phyloP scores from a whole-genome alignment of 1,140 invertebrate genomes.

The Frieseomelitta varia region DNA sequence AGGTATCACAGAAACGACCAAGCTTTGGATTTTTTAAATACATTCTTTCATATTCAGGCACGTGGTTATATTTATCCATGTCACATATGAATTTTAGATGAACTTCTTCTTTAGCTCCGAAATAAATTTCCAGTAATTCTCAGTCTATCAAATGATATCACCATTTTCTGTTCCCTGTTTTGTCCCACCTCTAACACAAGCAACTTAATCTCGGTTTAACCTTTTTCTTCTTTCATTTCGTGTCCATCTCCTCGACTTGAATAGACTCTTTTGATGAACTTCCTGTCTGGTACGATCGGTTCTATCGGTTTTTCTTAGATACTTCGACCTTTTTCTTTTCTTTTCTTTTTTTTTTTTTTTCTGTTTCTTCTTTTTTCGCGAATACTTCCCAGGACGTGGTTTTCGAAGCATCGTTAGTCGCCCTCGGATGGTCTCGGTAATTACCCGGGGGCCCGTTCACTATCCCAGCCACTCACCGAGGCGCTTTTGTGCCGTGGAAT shows the following conservation, averaged over 20 bases:
- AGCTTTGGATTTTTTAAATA: too few relatives aligned
- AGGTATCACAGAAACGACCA: too few relatives aligned
- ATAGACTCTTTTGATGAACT: not conserved
- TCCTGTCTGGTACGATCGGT: not conserved
- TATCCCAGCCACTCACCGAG: not conserved
- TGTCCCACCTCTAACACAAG: not conserved
- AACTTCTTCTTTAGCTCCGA: too few relatives aligned
- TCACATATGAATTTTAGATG: too few relatives aligned
- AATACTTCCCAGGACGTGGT: conserved; percentile 15
- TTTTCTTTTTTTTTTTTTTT: conserved; percentile 29
- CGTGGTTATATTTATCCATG: too few relatives aligned
- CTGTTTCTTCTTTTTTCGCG: not conserved
- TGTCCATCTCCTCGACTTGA: not conserved
- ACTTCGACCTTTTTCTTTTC: too few relatives aligned
- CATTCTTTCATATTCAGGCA: too few relatives aligned
- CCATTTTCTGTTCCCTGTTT: not conserved
- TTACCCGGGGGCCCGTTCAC: conserved; percentile 45
- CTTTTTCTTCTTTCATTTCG: not conserved
- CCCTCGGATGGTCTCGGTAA: conserved; percentile 45
- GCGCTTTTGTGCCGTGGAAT: conserved; percentile 37
- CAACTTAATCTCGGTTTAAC: not conserved
- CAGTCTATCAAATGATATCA: too few relatives aligned
- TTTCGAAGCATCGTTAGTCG: conserved; percentile 25
- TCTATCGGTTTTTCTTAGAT: not conserved
- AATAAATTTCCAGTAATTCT: too few relatives aligned